Base-by-base conservation (phyloP, 2,113 vertebrate species). In the Polyodon spathula region DNA sequence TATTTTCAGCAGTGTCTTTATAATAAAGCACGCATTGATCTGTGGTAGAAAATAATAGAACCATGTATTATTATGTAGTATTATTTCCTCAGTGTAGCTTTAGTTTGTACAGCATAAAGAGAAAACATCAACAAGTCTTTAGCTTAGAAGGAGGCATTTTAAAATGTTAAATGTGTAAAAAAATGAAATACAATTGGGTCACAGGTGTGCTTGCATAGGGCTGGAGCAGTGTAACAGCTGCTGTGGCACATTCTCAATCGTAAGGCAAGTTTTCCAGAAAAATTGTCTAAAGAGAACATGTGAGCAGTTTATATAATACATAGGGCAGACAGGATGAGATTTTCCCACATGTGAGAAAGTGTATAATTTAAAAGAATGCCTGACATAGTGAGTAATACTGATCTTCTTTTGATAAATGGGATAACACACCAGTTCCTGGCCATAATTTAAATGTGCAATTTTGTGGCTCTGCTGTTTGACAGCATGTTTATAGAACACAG, bases 171-270 rank as follows among this genome's bases (percentile, higher is more conserved):
- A 55, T 55, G 48, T 56, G 61, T 56, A 54, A 58, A 64, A 62
- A n/a, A n/a, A n/a, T n/a, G n/a, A n/a, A n/a, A n/a, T n/a, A n/a
- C 54, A 55, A 50, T 40, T 7, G 50, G 68, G 63, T 73, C 64
- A 69, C 58, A 59, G 43, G 65, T 58, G 61, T 66, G 54, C n/a
- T n/a, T n/a, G n/a, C n/a, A n/a, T n/a, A n/a, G n/a, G n/a, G n/a
- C n/a, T n/a, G n/a, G n/a, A n/a, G n/a, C n/a, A n/a, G n/a, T n/a
- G n/a, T n/a, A n/a, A n/a, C n/a, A n/a, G n/a, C n/a, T n/a, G n/a
- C n/a, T n/a, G n/a, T 68, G 71, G 70, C 71, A 73, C 61, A 65
- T 68, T 71, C 68, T 77, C 75, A 74, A 77, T 77, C 75, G 71
- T 63, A 42, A 55, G 62, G 62, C 60, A 57, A n/a, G 63, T 61